phyloP scores from a whole-genome alignment of 1,140 invertebrate genomes.

The Drosophila neocordata region DNA sequence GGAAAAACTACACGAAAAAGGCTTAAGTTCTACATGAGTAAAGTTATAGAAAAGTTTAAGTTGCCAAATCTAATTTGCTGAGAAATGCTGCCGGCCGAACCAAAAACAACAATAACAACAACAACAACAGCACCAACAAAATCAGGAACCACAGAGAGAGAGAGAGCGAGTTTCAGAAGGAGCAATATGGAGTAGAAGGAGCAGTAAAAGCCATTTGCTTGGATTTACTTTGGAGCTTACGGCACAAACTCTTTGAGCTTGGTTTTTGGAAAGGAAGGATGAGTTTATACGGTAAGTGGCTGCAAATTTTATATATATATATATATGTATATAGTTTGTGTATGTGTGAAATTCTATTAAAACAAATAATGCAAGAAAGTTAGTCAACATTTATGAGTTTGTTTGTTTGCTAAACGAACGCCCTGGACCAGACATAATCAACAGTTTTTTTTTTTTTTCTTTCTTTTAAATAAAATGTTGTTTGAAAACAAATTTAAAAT shows the following conservation, averaged over 20 bases:
- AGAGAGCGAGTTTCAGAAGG: constrained; percentile 17
- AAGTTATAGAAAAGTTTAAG: constrained; percentile 74
- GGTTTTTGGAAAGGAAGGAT: not conserved
- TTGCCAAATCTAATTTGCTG: constrained; percentile 70
- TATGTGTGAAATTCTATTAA: constrained; percentile 59
- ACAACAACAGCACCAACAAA: constrained; percentile 28
- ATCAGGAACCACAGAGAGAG: constrained; percentile 13
- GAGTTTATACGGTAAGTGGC: constrained; percentile 28
- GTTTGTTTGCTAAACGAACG: constrained; percentile 17
- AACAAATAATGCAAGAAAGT: constrained; percentile 64
- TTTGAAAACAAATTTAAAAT: constrained; percentile 29
- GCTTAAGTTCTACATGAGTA: constrained; percentile 75
- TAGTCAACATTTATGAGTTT: constrained; percentile 49
- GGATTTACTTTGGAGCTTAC: constrained; percentile 57
- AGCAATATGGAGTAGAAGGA: not conserved
- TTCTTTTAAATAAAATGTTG: constrained; percentile 18
- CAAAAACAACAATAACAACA: constrained; percentile 24
- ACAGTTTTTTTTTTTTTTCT: no score
- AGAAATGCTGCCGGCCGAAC: constrained; percentile 55
- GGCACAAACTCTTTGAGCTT: constrained; percentile 33
- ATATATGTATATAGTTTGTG: constrained; percentile 1
- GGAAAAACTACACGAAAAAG: constrained; percentile 68
- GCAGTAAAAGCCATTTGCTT: constrained; percentile 11
- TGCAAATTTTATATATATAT: constrained; percentile 18
- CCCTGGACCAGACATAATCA: constrained; percentile 45